These are phyloP conservation scores for Rotaria macrura DNA, from an alignment of 2,888 invertebrate genomes.

Conservation along the genomic window DNA sequence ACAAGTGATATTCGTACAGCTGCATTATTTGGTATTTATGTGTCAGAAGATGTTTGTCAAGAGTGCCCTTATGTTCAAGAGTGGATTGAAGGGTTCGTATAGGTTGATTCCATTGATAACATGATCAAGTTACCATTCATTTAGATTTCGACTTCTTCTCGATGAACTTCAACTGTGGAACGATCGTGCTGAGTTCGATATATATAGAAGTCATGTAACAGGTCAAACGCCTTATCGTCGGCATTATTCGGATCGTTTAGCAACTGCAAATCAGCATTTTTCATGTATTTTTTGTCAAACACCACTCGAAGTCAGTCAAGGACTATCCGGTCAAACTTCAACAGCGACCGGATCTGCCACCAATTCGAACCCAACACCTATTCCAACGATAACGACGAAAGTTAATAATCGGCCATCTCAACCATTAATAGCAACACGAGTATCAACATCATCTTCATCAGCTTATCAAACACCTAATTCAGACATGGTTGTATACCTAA, in stretches of 20 bases:
- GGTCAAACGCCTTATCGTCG: not conserved
- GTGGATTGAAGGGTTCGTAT: conserved; percentile 51
- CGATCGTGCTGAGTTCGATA: conserved; percentile 40
- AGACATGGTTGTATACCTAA: not conserved
- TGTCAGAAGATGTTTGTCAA: conserved; percentile 65
- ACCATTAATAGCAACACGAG: not conserved
- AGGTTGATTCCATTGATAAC: not conserved
- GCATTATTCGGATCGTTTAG: not conserved
- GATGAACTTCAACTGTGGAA: conserved; percentile 80
- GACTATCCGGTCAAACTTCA: not conserved
- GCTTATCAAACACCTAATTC: not conserved
- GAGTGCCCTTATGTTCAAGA: conserved; percentile 47
- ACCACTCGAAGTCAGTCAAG: not conserved
- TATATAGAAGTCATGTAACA: not conserved
- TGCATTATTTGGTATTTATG: conserved; percentile 58
- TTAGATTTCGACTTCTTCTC: conserved; percentile 68
- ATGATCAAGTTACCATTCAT: not conserved
- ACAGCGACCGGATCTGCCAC: not conserved
- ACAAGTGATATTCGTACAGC: conserved; percentile 84
- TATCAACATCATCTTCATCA: not conserved
- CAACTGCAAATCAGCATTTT: not conserved
- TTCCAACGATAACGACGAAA: not conserved
- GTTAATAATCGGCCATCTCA: not conserved
- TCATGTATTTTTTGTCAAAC: conserved; percentile 4
- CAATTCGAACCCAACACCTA: not conserved